Conservation (phyloP, 1,140 invertebrate genomes). For the Globodera ellingtonae region DNA sequence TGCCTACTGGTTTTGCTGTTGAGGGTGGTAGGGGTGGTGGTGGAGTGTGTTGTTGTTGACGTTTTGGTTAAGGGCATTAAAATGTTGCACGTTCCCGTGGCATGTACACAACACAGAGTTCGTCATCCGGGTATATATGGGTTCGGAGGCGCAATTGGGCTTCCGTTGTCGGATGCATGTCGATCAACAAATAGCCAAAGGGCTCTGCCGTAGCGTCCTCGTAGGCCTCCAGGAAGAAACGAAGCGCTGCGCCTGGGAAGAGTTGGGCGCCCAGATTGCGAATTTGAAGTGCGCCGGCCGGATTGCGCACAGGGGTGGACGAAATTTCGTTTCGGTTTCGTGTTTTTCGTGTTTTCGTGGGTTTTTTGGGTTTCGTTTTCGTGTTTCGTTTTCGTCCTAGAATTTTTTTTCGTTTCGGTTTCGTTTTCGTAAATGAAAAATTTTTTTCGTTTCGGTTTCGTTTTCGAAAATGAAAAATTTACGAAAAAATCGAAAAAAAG, state of each 20-base stretch:
- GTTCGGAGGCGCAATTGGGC: conserved; percentile 17
- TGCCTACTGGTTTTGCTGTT: not conserved
- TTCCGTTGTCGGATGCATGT: conserved; percentile 32
- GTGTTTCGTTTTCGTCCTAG: too few relatives aligned
- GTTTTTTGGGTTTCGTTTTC: too few relatives aligned
- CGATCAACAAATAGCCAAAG: conserved; percentile 31
- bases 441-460: too few relatives aligned
- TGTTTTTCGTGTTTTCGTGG: too few relatives aligned
- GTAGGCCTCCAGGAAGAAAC: conserved; percentile 35
- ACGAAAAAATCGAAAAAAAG: too few relatives aligned
- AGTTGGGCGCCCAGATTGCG: conserved; percentile 25
- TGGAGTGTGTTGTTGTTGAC: not conserved
- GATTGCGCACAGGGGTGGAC: too few relatives aligned
- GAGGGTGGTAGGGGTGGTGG: not conserved
- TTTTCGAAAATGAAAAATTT: too few relatives aligned
- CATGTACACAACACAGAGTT: not conserved
- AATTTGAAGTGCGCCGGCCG: conserved; percentile 36
- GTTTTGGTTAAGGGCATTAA: not conserved
- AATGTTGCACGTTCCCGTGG: not conserved
- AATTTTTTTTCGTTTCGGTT: too few relatives aligned
- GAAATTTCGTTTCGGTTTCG: too few relatives aligned
- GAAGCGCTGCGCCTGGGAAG: conserved; percentile 9
- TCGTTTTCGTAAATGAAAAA: too few relatives aligned
- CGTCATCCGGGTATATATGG: conserved; percentile 32
- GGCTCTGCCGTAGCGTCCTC: conserved; percentile 30